Evolutionary conservation across 2,797 vertebrate species (phyloP).

Genomic region (Spatula versicolor): DNA sequence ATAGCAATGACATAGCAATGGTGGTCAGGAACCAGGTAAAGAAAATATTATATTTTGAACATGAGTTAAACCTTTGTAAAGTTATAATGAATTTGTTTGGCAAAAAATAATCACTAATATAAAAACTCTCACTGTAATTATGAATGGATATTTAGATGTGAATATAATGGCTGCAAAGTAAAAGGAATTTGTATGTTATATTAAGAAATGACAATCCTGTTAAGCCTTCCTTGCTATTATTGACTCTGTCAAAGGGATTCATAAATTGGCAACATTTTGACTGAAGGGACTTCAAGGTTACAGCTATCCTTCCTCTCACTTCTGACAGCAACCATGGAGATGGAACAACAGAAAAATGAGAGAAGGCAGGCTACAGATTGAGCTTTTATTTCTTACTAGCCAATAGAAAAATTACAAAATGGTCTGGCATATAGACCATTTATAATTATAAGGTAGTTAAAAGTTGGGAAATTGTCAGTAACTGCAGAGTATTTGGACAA

Average conservation of each 20-base stretch:
- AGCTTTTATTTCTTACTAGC: slow-evolving; percentile 47
- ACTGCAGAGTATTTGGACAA: slow-evolving; percentile 56
- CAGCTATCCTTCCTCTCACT: not conserved
- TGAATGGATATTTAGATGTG: not conserved
- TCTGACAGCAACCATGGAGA: not conserved
- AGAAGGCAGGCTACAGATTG: not conserved
- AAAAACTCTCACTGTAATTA: not conserved
- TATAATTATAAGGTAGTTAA: slow-evolving; percentile 65
- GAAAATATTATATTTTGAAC: not conserved
- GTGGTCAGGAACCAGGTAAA: not conserved
- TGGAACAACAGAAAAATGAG: not conserved
- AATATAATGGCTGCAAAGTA: not conserved
- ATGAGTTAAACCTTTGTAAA: not conserved
- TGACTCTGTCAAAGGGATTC: not conserved
- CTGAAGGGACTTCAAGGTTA: not conserved
- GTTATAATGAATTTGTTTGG: not conserved
- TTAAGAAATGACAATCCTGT: not conserved
- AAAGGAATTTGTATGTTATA: not conserved
- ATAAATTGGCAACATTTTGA: not conserved
- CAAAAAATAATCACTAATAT: not conserved
- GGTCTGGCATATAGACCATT: slow-evolving; percentile 24
- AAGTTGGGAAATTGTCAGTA: slow-evolving; percentile 61
- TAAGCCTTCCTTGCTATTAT: not conserved
- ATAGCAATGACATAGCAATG: not conserved
- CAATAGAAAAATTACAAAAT: slow-evolving; percentile 35